These are phyloP conservation scores for Pteromalus puparum DNA, from an alignment of 1,140 invertebrate genomes.

Conservation along the genomic window DNA sequence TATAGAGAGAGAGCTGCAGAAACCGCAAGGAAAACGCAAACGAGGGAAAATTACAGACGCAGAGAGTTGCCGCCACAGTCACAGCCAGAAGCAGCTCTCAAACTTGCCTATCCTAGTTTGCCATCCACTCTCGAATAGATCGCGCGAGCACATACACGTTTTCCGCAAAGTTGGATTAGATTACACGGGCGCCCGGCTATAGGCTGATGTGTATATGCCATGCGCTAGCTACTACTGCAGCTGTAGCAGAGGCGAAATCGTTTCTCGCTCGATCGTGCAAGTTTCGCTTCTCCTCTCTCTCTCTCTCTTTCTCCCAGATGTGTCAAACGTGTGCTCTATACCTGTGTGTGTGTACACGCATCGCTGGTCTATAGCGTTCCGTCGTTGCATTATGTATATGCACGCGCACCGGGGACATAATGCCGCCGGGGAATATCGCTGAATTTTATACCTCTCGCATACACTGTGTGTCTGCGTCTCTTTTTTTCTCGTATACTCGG, in stretches of 20 bases:
- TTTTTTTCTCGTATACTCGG: neutral
- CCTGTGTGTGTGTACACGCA: neutral
- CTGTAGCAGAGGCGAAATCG: conserved; percentile 2
- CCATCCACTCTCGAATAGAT: neutral
- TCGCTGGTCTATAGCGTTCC: neutral
- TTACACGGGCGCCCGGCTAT: neutral
- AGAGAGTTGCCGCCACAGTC: neutral
- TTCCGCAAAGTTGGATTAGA: conserved; percentile 17
- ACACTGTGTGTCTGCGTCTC: neutral
- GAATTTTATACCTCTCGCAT: neutral
- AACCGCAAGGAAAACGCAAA: neutral
- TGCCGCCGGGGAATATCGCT: neutral
- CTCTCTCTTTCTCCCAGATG: neutral
- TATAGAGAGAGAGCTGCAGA: no score
- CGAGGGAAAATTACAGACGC: conserved; percentile 12
- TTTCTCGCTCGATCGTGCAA: conserved; percentile 19
- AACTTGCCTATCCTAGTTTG: neutral
- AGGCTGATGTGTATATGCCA: neutral
- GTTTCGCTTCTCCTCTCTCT: neutral
- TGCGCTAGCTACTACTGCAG: neutral
- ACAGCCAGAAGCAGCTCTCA: neutral
- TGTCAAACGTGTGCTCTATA: neutral
- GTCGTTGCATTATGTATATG: neutral
- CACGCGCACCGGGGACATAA: neutral
- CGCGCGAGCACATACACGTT: neutral